These are phyloP conservation scores for Oreochromis tanganicae DNA, from an alignment of 2,113 vertebrate genomes.

Conservation along the genomic window DNA sequence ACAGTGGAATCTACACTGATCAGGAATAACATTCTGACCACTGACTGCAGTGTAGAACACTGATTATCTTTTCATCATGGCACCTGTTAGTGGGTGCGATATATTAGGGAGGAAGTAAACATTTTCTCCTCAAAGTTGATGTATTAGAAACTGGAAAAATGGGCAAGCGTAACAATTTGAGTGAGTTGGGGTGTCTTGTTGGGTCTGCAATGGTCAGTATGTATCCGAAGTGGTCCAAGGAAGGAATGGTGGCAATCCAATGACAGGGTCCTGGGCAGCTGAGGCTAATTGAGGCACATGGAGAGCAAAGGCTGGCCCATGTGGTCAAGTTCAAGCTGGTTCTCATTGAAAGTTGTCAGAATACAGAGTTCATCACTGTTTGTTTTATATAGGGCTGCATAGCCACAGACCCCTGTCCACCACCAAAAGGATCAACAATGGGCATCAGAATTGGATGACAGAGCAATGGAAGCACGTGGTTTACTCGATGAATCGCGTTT, in stretches of 20 bases:
- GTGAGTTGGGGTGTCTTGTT: neutral
- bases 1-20: neutral
- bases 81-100: neutral
- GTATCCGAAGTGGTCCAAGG: rapidly evolving
- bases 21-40: neutral
- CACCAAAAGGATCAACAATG: too few species aligned
- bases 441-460: too few species aligned
- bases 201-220: neutral
- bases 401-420: neutral
- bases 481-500: too few species aligned
- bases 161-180: neutral
- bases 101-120: neutral
- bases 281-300: neutral
- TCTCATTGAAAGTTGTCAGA: neutral
- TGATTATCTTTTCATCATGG: neutral
- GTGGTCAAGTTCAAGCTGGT: neutral
- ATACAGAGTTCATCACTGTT: neutral
- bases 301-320: neutral
- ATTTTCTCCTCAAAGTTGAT: neutral
- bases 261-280: rapidly evolving
- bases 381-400: neutral
- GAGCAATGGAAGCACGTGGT: too few species aligned
- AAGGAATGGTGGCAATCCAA: neutral
- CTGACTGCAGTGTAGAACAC: neutral
- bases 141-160: neutral